Conservation (phyloP, 2,797 vertebrate genomes). For the Artibeus jamaicensis region DNA sequence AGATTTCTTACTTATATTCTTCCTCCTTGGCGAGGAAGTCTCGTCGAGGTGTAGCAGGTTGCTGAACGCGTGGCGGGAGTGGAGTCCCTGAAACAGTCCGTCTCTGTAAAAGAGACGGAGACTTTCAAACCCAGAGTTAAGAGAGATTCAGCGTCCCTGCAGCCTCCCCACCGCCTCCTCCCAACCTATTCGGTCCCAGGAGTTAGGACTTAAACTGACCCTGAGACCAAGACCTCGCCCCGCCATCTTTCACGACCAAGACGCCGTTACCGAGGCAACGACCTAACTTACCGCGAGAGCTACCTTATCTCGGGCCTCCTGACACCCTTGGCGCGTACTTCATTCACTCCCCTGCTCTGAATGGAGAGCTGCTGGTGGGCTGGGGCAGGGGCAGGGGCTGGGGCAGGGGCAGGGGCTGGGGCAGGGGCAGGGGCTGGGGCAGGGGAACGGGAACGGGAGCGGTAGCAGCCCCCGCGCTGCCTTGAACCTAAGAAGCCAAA, state of each 20-base stretch:
- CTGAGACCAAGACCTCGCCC: neutral
- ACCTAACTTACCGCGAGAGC: slow-evolving; percentile 25
- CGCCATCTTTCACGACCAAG: slow-evolving; percentile 41
- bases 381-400: too few species aligned
- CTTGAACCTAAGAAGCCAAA: rapidly evolving
- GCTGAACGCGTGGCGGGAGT: neutral
- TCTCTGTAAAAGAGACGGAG: slow-evolving; percentile 44
- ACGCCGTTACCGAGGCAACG: slow-evolving; percentile 74
- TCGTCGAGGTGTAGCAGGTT: neutral
- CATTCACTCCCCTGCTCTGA: rapidly evolving
- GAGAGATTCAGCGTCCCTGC: rapidly evolving
- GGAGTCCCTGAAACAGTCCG: neutral
- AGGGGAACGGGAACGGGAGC: too few species aligned
- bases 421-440: too few species aligned
- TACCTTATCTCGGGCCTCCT: rapidly evolving
- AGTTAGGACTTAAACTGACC: neutral
- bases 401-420: too few species aligned
- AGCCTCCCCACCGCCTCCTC: neutral
- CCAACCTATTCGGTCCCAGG: neutral
- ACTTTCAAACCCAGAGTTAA: neutral
- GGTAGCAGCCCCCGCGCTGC: rapidly evolving
- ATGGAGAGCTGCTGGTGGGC: rapidly evolving
- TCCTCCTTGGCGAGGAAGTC: slow-evolving; percentile 64
- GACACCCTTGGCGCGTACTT: rapidly evolving
- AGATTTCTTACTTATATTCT: slow-evolving; percentile 63